A percentile compares a stretch with the other conserved stretches of the same genome.
These are phyloP conservation scores for Jordanella pulchra DNA, from an alignment of 2,797 vertebrate genomes.

Conservation along the genomic window DNA sequence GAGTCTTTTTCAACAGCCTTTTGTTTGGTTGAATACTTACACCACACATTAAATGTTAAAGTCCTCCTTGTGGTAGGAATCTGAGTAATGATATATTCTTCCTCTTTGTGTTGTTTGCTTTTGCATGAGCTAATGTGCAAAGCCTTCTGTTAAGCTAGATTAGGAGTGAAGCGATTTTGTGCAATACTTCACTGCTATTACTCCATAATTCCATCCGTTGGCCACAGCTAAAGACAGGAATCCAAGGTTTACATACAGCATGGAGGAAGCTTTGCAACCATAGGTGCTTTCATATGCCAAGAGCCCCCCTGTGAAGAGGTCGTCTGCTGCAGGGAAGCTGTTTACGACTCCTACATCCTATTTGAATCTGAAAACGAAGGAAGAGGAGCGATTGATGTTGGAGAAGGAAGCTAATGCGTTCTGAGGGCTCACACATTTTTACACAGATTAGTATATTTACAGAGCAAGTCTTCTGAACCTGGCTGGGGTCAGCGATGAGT, in stretches of 20 bases:
- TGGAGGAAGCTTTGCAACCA: constrained; percentile 30
- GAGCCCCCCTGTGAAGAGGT: constrained; percentile 27
- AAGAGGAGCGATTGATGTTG: constrained; percentile 2
- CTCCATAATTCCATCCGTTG: constrained; percentile 8
- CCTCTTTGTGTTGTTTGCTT: constrained; percentile 21
- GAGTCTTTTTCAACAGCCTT: constrained; percentile 32
- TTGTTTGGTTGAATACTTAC: constrained; percentile 20
- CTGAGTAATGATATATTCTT: constrained; percentile 37
- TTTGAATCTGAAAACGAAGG: constrained; percentile 23
- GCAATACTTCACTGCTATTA: background rate
- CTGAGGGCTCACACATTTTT: background rate
- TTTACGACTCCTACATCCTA: constrained; percentile 29
- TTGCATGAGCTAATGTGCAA: constrained; percentile 4
- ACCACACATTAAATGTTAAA: constrained; percentile 24
- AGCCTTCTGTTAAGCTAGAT: constrained; percentile 13
- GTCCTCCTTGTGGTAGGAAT: constrained; percentile 26
- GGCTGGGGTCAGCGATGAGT: constrained; percentile 41
- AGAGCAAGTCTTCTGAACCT: constrained; percentile 25
- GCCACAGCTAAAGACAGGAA: constrained; percentile 2
- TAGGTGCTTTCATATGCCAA: constrained; percentile 32
- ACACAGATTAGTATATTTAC: constrained; percentile 28
- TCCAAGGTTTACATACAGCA: constrained; percentile 34
- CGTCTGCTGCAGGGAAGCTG: constrained; percentile 41
- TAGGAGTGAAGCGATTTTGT: constrained; percentile 14
- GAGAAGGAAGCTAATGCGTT: constrained; percentile 10